Evolutionary conservation across 2,113 vertebrate species (phyloP).

Genomic region (Elephas maximus): DNA sequence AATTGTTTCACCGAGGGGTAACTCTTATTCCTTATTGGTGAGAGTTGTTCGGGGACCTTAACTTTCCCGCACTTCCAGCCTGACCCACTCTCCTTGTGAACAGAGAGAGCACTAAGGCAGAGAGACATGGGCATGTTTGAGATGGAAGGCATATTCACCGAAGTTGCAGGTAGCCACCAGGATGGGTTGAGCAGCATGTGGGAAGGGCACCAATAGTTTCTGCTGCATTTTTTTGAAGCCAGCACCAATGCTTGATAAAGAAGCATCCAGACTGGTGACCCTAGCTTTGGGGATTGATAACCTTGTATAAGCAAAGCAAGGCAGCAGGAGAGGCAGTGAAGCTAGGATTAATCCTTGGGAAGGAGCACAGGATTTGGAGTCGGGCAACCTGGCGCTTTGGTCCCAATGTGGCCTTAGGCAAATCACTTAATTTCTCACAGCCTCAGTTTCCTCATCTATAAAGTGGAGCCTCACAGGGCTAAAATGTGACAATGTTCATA

Average conservation of each 20-base stretch:
- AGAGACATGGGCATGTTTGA: not conserved
- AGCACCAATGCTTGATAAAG: conserved; percentile 64
- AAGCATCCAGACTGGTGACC: not conserved
- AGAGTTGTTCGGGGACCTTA: not conserved
- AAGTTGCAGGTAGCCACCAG: not conserved
- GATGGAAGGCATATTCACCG: not conserved
- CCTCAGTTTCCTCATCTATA: not conserved
- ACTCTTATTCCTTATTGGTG: not conserved
- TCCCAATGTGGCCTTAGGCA: not conserved
- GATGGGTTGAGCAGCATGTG: not conserved
- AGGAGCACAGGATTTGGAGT: not conserved
- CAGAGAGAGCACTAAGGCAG: not conserved
- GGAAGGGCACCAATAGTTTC: not conserved
- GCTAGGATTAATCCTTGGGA: not conserved
- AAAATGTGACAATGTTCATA: no score
- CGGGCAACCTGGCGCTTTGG: not conserved
- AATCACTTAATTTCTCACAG: not conserved
- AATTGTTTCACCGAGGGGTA: not conserved
- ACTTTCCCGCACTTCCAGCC: not conserved
- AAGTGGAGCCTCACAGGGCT: not conserved
- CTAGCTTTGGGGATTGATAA: not conserved
- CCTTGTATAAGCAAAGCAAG: not conserved
- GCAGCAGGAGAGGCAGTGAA: not conserved
- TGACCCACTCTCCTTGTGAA: not conserved
- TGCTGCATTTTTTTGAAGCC: conserved; percentile 52